Evolutionary conservation across 2,797 vertebrate genomes (phyloP).

Genomic region (Microctenopoma lineatum): DNA sequence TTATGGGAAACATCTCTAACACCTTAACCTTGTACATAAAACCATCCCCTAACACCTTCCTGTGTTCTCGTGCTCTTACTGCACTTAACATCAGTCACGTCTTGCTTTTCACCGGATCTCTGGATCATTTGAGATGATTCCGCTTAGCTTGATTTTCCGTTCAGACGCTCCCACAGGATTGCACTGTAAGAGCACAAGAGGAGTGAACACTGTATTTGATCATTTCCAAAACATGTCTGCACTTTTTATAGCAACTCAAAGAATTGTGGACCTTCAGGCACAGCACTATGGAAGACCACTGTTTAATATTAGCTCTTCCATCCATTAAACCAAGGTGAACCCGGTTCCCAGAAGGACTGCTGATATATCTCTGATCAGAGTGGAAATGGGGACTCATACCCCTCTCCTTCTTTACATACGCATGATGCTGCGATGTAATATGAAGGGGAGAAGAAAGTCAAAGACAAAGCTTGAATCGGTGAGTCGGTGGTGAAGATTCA

Average conservation of each 20-base stretch:
- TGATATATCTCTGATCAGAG: constrained; percentile 30
- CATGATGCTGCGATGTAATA: constrained; percentile 31
- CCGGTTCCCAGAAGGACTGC: constrained; percentile 59
- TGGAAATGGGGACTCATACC: constrained; percentile 38
- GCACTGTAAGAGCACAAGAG: constrained; percentile 68
- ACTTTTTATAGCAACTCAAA: constrained; percentile 54
- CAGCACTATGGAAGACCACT: constrained; percentile 60
- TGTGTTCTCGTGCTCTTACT: constrained; percentile 43
- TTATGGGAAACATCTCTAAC: constrained; percentile 60
- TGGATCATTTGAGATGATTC: constrained; percentile 47
- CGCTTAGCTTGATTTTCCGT: constrained; percentile 29
- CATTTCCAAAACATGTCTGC: constrained; percentile 50
- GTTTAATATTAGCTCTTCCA: constrained; percentile 67
- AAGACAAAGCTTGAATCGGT: constrained; percentile 40
- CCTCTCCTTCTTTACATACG: constrained; percentile 32
- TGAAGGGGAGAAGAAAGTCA: constrained; percentile 30
- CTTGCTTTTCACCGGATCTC: constrained; percentile 51
- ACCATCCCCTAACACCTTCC: constrained; percentile 26
- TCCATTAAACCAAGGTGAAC: constrained; percentile 49
- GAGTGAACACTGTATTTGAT: constrained; percentile 40
- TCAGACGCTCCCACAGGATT: constrained; percentile 41
- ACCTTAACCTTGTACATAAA: constrained; percentile 57
- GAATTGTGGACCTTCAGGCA: constrained; percentile 53
- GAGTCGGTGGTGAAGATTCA: constrained; percentile 35
- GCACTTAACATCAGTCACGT: constrained; percentile 54